Base-by-base conservation (phyloP, 2,113 vertebrate genomes). In the Mus musculus region DNA sequence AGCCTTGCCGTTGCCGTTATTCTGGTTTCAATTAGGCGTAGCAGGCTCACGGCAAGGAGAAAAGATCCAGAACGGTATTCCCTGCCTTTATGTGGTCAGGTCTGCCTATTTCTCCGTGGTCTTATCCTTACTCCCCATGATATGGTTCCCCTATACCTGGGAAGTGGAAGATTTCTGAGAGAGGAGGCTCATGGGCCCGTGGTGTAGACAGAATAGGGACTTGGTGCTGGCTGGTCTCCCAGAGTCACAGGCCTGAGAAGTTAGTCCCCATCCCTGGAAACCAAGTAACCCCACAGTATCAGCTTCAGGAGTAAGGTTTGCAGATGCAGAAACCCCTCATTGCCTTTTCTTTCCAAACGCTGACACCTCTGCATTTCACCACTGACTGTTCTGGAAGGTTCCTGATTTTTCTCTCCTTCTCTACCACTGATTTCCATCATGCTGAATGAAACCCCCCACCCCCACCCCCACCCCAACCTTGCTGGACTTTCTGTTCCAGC, bases 301-400 rank as follows among this genome's bases (percentile, higher is more conserved):
- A 28, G 24, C n/a, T 42, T 59, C 46, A 56, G 26, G 0, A 72
- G 20, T n/a, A 2, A 14, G 39, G 22, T 61, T 95, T 86, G 30
- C 63, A 30, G 63, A 71, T 42, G 30, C 67, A 81, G 72, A 52
- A 91, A 69, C 24, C 0, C 20, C 24, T 5, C 85, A 0, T 54
- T 61, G 11, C 4, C 24, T 2, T 86, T 93, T 76, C 12, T 52
- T 61, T 52, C 33, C 10, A 65, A 0, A 14, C 19, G 36, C 33
- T 78, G 49, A 71, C 3, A n/a, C 36, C 26, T 96, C 33, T 95
- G 39, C 93, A 19, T 92, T 49, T 88, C 89, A 86, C 49, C 49
- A 69, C n/a, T 24, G 59, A 30, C 22, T 11, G 22, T 63, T 89
- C 49, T 77, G 24, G n/a, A 84, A 91, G 42, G 6, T 24, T 71